These are phyloP conservation scores for Leucania comma DNA, from an alignment of 2,888 invertebrate species.

Conservation along the genomic window DNA sequence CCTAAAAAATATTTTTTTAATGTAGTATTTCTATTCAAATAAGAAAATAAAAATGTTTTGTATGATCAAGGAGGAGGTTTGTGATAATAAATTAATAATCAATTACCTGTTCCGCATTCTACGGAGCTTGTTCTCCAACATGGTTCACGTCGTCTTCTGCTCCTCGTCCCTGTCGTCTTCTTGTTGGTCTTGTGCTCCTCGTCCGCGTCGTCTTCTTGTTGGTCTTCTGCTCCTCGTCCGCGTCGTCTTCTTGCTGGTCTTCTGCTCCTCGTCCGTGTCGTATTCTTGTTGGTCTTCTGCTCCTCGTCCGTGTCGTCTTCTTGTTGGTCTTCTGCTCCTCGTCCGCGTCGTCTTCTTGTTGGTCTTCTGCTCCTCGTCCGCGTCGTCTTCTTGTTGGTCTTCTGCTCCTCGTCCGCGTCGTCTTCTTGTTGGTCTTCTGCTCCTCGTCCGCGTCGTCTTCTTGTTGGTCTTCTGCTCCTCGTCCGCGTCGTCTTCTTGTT, in stretches of 20 bases:
- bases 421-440: neutral
- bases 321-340: conserved; percentile 22
- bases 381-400: conserved; percentile 41
- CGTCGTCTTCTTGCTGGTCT: neutral
- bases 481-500: no score
- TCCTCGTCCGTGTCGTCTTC: conserved; percentile 38
- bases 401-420: conserved; percentile 9
- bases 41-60: neutral
- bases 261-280: conserved; percentile 19
- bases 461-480: no score
- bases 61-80: neutral
- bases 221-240: conserved; percentile 1
- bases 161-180: conserved; percentile 27
- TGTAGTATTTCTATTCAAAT: neutral
- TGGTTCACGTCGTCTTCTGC: conserved; percentile 29
- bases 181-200: conserved; percentile 26
- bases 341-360: conserved; percentile 24
- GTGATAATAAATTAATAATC: neutral
- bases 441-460: no score
- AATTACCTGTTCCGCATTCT: conserved; percentile 21
- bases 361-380: conserved; percentile 29
- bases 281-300: conserved; percentile 1
- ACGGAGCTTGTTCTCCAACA: neutral
- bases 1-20: neutral
- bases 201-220: conserved; percentile 31